Percentiles rank a stretch among this genome's conserved stretches.
These are phyloP conservation scores for Aphelenchoides besseyi DNA, from an alignment of 1,140 invertebrate genomes.

Conservation along the genomic window DNA sequence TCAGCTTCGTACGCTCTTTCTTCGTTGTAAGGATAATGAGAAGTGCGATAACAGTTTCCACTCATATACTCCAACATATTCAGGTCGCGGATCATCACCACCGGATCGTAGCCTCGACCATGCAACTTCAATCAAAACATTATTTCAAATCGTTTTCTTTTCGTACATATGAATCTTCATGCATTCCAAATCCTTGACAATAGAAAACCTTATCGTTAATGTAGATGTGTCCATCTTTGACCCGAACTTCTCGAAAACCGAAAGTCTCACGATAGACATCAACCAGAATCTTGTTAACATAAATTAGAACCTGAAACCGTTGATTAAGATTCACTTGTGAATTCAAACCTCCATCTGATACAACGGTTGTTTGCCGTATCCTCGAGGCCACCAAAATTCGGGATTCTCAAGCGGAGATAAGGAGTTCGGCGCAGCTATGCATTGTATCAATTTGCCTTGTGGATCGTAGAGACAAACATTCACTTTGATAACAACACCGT, in stretches of 20 bases:
- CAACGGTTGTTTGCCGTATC: slow-evolving; percentile 48
- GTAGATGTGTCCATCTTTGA: slow-evolving; percentile 73
- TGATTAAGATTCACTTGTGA: background rate
- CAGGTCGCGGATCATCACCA: slow-evolving; percentile 82
- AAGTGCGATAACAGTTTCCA: background rate
- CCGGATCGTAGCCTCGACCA: slow-evolving; percentile 82
- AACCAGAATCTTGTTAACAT: slow-evolving; percentile 64
- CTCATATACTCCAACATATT: slow-evolving; percentile 78
- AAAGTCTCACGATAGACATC: slow-evolving; percentile 73
- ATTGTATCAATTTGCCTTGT: background rate
- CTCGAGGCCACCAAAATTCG: slow-evolving; percentile 59
- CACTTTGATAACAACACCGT: too few species aligned
- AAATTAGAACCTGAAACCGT: slow-evolving; percentile 15
- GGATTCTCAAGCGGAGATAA: slow-evolving; percentile 19
- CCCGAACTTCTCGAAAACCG: slow-evolving; percentile 73
- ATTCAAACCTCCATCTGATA: slow-evolving; percentile 63
- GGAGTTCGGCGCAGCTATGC: background rate
- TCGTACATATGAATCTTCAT: slow-evolving; percentile 78
- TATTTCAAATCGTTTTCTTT: background rate
- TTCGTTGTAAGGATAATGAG: slow-evolving; percentile 74
- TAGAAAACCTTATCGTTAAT: slow-evolving; percentile 83
- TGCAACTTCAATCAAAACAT: slow-evolving; percentile 66
- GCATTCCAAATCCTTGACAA: slow-evolving; percentile 86
- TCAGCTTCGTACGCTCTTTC: slow-evolving; percentile 94
- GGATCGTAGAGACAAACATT: slow-evolving; percentile 2